Evolutionary conservation across 2,797 vertebrate species (phyloP), one percentile per base, ranked within the genome.

Genomic region (Sebastes kiyomatsui): DNA sequence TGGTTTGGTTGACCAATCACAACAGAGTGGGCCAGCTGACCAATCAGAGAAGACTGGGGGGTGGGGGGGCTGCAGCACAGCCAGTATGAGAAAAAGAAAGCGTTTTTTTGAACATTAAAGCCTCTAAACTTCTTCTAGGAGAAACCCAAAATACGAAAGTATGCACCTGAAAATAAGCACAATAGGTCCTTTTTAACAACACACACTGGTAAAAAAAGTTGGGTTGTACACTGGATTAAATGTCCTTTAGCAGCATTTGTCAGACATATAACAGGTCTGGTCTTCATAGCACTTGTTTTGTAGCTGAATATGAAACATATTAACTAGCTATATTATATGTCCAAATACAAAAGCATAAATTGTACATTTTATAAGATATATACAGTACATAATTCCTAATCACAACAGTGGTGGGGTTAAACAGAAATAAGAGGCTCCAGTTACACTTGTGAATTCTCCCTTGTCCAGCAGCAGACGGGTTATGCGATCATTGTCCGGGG

Each of bases 391-490:
- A 2, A 64, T 33, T 64, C 32, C 4, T 62, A 49, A 59, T 30
- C 14, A 28, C 23, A 42, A 23, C 6, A 55, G 1, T 2, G 7
- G n/a, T 59, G 22, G 7, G 7, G 66, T 1, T 32, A 8, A 28
- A 84, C 32, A n/a, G 18, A 82, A 71, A 1, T 0, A 66, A 69
- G 33, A 79, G 22, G 42, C 23, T 64, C 0, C 18, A 83, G 52
- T 91, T 93, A 94, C 94, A 87, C 3, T 70, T 27, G 90, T 94
- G 38, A 96, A 79, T 59, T 93, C 75, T 68, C 95, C 95, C 11
- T 82, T 93, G 33, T 95, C 93, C 91, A 96, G 68, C 68, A 96
- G 90, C 54, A 95, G 85, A 61, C 6, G 80, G 1, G 67, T 6
- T 4, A 23, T 78, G 10, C 46, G 18, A 62, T 90, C 86, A 2